Evolutionary conservation across 2,888 invertebrate genomes (phyloP).

Genomic region (Lathronympha strigana): DNA sequence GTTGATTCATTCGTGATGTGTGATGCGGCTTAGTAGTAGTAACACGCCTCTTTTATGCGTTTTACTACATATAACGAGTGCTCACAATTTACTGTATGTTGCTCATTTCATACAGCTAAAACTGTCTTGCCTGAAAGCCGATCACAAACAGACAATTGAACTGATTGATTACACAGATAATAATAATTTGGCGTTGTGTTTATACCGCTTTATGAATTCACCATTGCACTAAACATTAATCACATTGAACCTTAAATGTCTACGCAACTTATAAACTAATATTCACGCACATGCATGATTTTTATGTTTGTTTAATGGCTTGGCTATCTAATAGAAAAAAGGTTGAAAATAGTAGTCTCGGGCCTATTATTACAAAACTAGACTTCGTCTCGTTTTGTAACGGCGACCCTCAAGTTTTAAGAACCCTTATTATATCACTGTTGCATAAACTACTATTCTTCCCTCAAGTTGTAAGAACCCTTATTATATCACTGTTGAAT

Average conservation of each 20-base stretch:
- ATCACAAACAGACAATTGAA: slow-evolving; percentile 11
- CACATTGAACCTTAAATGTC: slow-evolving; percentile 26
- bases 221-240: slow-evolving; percentile 41
- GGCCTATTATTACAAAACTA: too few relatives aligned
- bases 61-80: slow-evolving; percentile 18
- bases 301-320: neutral
- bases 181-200: slow-evolving; percentile 15
- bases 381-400: too few relatives aligned
- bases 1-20: slow-evolving; percentile 2
- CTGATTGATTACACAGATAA: slow-evolving; percentile 17
- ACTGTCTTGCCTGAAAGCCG: slow-evolving; percentile 13
- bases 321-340: neutral
- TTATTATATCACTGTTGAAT: too few relatives aligned
- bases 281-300: slow-evolving; percentile 31
- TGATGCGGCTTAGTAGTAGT: slow-evolving; percentile 15
- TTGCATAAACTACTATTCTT: too few relatives aligned
- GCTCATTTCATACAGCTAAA: slow-evolving; percentile 23
- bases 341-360: too few relatives aligned
- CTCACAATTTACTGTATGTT: slow-evolving; percentile 29
- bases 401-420: too few relatives aligned
- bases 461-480: too few relatives aligned
- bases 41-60: slow-evolving; percentile 17
- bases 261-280: slow-evolving; percentile 4
- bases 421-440: too few relatives aligned
- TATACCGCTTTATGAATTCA: slow-evolving; percentile 34